These are phyloP conservation scores for Parambassis ranga DNA, from an alignment of 2,797 vertebrate species.

Conservation along the genomic window DNA sequence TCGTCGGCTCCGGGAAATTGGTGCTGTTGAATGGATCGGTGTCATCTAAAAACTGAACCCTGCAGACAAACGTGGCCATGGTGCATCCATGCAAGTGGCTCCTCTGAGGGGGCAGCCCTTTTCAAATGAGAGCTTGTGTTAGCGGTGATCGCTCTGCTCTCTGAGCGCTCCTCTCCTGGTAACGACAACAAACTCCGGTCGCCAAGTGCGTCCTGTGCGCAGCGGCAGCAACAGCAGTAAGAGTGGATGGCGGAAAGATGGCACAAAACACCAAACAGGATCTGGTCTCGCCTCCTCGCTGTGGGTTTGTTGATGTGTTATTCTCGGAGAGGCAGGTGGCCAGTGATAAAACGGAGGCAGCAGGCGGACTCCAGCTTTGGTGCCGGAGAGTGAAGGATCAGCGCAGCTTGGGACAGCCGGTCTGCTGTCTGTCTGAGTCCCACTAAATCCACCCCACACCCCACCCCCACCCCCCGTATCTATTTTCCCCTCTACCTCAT, in stretches of 20 bases:
- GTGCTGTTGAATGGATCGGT: conserved; percentile 96
- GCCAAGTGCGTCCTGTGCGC: conserved; percentile 43
- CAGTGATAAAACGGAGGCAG: conserved; percentile 31
- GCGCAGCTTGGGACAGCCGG: conserved; percentile 71
- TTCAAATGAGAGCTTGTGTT: conserved; percentile 13
- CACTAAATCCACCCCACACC: conserved; percentile 54
- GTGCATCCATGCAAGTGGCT: conserved; percentile 82
- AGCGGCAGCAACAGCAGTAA: too few relatives aligned
- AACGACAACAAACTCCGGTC: conserved; percentile 75
- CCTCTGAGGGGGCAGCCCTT: conserved; percentile 38
- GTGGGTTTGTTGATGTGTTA: conserved; percentile 18
- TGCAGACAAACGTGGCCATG: conserved; percentile 90
- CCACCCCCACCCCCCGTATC: conserved; percentile 25
- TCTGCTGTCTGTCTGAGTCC: conserved; percentile 71
- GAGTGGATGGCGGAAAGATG: not conserved
- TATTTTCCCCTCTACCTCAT: conserved; percentile 53
- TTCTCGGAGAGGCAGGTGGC: conserved; percentile 70
- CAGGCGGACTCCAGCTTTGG: conserved; percentile 37
- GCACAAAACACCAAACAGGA: not conserved
- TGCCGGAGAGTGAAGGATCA: conserved; percentile 67
- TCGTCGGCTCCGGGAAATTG: conserved; percentile 90
- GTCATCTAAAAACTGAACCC: conserved; percentile 94
- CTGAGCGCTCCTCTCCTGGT: conserved; percentile 47
- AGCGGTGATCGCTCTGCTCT: not conserved
- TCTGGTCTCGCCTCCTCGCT: not conserved